Percentiles rank a stretch among this genome's conserved stretches.
phyloP scores from a whole-genome alignment of 1,140 invertebrate species.

The Zaprionus inermis region DNA sequence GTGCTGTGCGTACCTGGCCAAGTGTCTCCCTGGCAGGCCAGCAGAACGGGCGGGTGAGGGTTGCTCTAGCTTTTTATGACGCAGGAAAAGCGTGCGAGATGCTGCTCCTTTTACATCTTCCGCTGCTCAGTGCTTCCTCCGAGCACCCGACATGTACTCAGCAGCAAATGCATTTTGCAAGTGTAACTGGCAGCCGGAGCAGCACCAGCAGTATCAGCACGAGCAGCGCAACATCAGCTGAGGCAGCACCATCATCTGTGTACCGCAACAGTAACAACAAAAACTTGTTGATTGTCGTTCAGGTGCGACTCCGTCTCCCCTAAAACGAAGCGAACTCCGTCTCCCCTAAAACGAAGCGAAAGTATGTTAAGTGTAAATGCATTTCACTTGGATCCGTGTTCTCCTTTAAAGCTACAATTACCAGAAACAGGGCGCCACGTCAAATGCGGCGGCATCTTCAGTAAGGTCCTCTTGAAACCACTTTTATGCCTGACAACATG shows the following conservation, averaged over 20 bases:
- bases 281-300: slow-evolving; percentile 67
- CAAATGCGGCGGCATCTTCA: slow-evolving; percentile 13
- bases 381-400: slow-evolving; percentile 28
- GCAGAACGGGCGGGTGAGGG: not conserved
- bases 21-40: slow-evolving; percentile 18
- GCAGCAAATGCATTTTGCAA: slow-evolving; percentile 58
- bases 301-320: slow-evolving; percentile 26
- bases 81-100: slow-evolving; percentile 42
- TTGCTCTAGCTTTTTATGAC: slow-evolving; percentile 32
- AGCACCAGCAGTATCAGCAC: slow-evolving; percentile 1
- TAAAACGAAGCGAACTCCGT: slow-evolving; percentile 22
- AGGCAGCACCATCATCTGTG: not conserved
- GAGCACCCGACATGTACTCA: slow-evolving; percentile 37
- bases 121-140: slow-evolving; percentile 39
- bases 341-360: slow-evolving; percentile 22
- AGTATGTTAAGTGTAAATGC: slow-evolving; percentile 58
- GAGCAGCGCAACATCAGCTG: slow-evolving; percentile 7
- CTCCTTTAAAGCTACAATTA: slow-evolving; percentile 50
- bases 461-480: slow-evolving; percentile 1
- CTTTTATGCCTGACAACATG: slow-evolving; percentile 36
- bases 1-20: slow-evolving; percentile 16
- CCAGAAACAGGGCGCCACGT: slow-evolving; percentile 20
- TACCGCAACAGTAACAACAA: slow-evolving; percentile 42
- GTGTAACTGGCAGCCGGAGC: slow-evolving; percentile 28
- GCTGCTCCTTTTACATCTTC: slow-evolving; percentile 51